Percentiles rank a stretch among this genome's conserved stretches.
Evolutionary conservation across 1,140 invertebrate genomes (phyloP).

Genomic region (Gryllus bimaculatus): DNA sequence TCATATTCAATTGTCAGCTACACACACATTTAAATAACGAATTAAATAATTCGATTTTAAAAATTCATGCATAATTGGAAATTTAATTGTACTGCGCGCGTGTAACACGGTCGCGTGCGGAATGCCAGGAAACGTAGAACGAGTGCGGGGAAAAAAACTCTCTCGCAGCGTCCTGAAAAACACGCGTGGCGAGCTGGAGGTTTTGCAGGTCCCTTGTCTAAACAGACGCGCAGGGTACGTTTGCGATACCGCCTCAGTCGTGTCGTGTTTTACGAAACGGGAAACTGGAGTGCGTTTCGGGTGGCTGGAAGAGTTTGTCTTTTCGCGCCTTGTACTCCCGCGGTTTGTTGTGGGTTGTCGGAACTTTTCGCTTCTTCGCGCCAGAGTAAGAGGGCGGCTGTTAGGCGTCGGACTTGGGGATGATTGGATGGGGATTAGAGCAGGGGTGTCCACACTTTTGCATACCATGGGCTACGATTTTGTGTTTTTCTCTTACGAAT

Average conservation of each 20-base stretch:
- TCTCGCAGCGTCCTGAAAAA: not conserved
- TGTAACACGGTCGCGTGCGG: not conserved
- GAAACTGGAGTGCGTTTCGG: no score
- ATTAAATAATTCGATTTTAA: constrained; percentile 2
- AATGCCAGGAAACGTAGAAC: not conserved
- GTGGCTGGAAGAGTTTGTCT: no score
- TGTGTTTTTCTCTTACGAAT: no score
- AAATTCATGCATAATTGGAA: constrained; percentile 1
- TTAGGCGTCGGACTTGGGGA: no score
- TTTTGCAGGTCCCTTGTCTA: not conserved
- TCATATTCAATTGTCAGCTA: not conserved
- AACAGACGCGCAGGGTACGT: not conserved
- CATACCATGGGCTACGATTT: no score
- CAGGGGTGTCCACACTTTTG: no score
- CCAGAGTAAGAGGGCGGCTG: no score
- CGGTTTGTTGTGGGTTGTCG: no score
- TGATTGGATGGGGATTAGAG: no score
- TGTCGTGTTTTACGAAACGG: not conserved
- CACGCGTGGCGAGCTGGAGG: not conserved
- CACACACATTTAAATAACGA: constrained; percentile 1
- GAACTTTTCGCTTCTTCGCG: no score
- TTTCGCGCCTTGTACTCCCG: no score
- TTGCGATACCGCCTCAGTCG: not conserved
- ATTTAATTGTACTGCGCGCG: not conserved
- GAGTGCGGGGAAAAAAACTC: no score